Evolutionary conservation across 2,113 vertebrate genomes (phyloP).

Genomic region (Beaufortia kweichowensis): DNA sequence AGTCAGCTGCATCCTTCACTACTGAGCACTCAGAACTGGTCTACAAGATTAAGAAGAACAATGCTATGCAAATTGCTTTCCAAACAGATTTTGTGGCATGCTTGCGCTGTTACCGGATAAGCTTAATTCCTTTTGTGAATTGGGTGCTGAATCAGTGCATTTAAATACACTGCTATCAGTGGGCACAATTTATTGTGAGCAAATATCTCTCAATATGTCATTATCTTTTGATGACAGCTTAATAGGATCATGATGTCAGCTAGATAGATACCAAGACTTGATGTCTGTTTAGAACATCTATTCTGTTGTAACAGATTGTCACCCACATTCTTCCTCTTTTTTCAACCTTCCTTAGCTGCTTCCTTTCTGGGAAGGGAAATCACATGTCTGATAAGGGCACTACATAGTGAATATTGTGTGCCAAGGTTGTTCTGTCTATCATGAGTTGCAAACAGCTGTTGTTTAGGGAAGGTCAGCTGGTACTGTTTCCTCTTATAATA

Average conservation of each 20-base stretch:
- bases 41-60: constrained; percentile 25
- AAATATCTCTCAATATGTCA: neutral
- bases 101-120: too few relatives aligned
- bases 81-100: too few relatives aligned
- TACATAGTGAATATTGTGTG: neutral
- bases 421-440: constrained; percentile 3
- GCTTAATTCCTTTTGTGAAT: too few relatives aligned
- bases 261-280: neutral
- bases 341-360: neutral
- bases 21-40: constrained; percentile 7
- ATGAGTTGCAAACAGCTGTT: constrained; percentile 19
- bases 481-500: constrained; percentile 34
- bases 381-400: constrained; percentile 3
- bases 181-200: neutral
- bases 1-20: neutral
- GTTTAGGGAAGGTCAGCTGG: constrained; percentile 14
- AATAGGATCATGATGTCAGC: constrained; percentile 14
- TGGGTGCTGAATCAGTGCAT: too few relatives aligned
- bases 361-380: constrained; percentile 2
- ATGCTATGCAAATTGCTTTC: constrained; percentile 11
- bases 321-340: constrained; percentile 18
- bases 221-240: neutral
- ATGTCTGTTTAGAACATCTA: neutral
- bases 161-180: too few relatives aligned
- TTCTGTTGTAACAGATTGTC: neutral